phyloP scores from a whole-genome alignment of 1,140 invertebrate species.

The Drosophila virilis region DNA sequence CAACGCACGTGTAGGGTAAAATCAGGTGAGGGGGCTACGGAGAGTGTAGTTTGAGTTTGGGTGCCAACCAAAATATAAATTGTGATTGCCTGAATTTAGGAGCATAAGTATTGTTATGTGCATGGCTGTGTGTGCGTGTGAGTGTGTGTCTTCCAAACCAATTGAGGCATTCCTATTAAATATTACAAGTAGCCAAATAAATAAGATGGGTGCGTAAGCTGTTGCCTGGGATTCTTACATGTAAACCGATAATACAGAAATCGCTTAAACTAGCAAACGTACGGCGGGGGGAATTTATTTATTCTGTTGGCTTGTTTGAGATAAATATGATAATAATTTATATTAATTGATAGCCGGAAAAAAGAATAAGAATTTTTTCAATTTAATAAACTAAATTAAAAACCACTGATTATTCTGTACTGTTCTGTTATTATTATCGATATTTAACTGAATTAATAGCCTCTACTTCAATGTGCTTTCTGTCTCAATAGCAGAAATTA shows the following conservation, averaged over 20 bases:
- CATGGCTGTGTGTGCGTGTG: constrained; percentile 2
- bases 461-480: no score
- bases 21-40: constrained; percentile 2
- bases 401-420: no score
- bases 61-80: constrained; percentile 69
- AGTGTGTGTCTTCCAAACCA: constrained; percentile 14
- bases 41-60: not conserved
- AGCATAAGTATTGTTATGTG: constrained; percentile 7
- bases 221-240: constrained; percentile 34
- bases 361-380: no score
- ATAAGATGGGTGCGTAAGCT: constrained; percentile 47
- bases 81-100: constrained; percentile 73
- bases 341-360: no score
- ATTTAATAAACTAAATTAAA: no score
- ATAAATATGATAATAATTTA: no score
- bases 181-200: constrained; percentile 70
- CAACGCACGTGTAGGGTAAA: constrained; percentile 56
- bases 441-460: no score
- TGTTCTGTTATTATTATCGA: no score
- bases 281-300: not conserved
- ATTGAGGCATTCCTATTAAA: constrained; percentile 70
- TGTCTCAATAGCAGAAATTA: no score
- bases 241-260: constrained; percentile 17
- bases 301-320: no score
- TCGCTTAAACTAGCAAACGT: constrained; percentile 18